phyloP scores from a whole-genome alignment of 2,797 vertebrate genomes.

The Remorina albescens region DNA sequence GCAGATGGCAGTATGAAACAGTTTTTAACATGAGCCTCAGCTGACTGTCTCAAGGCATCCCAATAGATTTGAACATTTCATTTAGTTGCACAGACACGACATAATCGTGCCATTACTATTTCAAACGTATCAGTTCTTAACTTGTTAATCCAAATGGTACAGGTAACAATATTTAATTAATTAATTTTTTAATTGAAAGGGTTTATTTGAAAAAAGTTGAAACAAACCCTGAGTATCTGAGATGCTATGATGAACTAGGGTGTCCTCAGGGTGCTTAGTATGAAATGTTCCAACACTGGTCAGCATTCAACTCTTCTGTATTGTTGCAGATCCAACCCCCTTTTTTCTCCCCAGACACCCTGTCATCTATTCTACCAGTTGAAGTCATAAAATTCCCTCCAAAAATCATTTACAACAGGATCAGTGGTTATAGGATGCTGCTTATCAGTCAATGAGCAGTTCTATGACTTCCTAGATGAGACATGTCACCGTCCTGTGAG shows the following conservation, averaged over 20 bases:
- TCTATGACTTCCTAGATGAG: not conserved
- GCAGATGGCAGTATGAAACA: constrained; percentile 66
- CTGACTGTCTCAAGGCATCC: not conserved
- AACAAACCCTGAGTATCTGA: not conserved
- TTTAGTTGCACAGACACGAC: not conserved
- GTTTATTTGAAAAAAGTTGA: too few relatives aligned
- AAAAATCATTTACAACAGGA: not conserved
- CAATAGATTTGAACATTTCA: not conserved
- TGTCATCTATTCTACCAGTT: not conserved
- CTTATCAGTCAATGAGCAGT: not conserved
- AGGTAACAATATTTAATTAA: not conserved
- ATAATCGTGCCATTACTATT: too few relatives aligned
- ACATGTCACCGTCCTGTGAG: not conserved
- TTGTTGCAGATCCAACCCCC: not conserved
- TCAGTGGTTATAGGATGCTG: not conserved
- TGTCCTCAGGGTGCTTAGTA: not conserved
- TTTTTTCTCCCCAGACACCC: not conserved
- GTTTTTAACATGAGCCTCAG: not conserved
- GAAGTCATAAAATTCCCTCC: too few relatives aligned
- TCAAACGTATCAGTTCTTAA: too few relatives aligned
- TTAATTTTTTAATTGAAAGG: not conserved
- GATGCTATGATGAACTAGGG: too few relatives aligned
- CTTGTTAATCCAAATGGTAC: not conserved
- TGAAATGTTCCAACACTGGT: not conserved
- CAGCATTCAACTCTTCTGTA: not conserved